Evolutionary conservation across 2,888 invertebrate genomes (phyloP), one percentile per base, ranked within the genome.

Genomic region (Silvanus unidentatus): DNA sequence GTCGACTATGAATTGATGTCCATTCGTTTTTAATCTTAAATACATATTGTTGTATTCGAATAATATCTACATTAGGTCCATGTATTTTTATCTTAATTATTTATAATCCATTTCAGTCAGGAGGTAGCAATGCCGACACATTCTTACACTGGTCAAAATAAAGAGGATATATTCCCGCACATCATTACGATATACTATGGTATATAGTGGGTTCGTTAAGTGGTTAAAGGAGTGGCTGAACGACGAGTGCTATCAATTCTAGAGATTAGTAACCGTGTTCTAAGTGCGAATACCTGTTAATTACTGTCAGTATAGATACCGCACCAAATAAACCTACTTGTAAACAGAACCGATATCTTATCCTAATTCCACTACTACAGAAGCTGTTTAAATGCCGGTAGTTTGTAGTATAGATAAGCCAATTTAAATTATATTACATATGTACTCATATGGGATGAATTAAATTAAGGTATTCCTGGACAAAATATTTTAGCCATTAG

Each of bases 201-300:
- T n/a, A 8, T 22, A 22, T 22, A 22, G 8, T 22, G 22, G 28
- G 32, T 12, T 43, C 41, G 34, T 40, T 40, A 35, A 16, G 16
- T 40, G 28, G 16, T 40, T 16, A 39, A 32, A 45, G 45, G 39
- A 36, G 43, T 39, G 41, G 38, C 49, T 46, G 43, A 5, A 39
- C 39, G 39, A 37, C 29, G 45, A 43, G 41, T 47, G 52, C 51
- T 55, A 55, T 57, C 54, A 59, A 54, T 54, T 54, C 51, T 49
- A 40, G 49, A 54, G 58, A 55, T 55, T 55, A 57, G 50, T 54
- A 49, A 45, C 45, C 52, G 52, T 52, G 52, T 44, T 48, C 53
- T 56, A 59, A 62, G 61, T 62, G 59, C 58, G 58, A 62, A 62
- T 62, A 60, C 60, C 60, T 62, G 61, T 60, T 62, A 60, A 60